Evolutionary conservation across 1,140 invertebrate genomes (phyloP), one percentile per base, ranked within the genome.

Genomic region (Hycleus cichorii): DNA sequence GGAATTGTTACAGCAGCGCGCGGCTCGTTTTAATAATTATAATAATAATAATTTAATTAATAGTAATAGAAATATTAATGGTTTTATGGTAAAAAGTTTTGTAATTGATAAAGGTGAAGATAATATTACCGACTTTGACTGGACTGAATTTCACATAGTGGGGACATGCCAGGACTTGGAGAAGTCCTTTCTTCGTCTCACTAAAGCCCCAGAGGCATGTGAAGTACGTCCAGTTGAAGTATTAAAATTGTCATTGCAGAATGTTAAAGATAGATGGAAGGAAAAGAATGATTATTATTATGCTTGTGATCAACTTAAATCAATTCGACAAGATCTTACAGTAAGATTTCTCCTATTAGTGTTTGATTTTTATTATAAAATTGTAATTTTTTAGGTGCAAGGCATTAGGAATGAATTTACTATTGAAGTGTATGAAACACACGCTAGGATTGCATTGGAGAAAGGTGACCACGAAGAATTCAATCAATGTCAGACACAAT

Each of bases 391-490:
- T 58, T 65, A 91, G 90, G 89, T 98, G 43, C 97, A 99, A 84
- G 93, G 95, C 70, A 85, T 98, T 65, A 77, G 95, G 66, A 90
- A 97, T 78, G 79, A 82, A 57, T 97, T 99, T 73, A 98, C 95
- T 47, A 88, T 98, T 18, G 81, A 91, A 69, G 97, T 98, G 8
- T 99, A 99, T 78, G 96, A 99, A 80, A 97, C 93, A 2, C 96
- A 99, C 81, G 96, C 94, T 7, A 80, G 94, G 54, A 94, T 98
- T 71, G 95, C 95, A 49, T 80, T 98, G 71, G 95, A 98, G 74
- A 96, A 94, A 76, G 91, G 92, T 44, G 96, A 99, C 73, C 93
- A 97, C 74, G 94, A 96, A 74, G 96, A 98, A 74, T 98, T 98
- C 72, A 98, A 98, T 80, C 96, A 98, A 73, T 98, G 96, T 75